A percentile compares a stretch with the other conserved stretches of the same genome.
These are phyloP conservation scores for Eupithecia inturbata DNA, from an alignment of 2,888 invertebrate species.

Conservation along the genomic window DNA sequence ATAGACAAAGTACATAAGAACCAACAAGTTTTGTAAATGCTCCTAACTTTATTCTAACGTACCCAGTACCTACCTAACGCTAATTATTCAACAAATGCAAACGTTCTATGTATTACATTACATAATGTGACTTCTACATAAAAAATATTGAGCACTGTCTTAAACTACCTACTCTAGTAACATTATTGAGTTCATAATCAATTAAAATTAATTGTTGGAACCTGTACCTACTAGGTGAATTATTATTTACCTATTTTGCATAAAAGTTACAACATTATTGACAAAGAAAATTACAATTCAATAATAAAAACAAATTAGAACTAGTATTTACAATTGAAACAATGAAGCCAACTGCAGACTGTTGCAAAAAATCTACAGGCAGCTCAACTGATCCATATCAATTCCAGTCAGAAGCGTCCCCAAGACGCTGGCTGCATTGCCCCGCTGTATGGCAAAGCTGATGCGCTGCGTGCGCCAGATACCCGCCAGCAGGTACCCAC, in stretches of 20 bases:
- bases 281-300: too few species aligned
- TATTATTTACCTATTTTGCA: background rate
- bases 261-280: too few species aligned
- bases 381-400: too few species aligned
- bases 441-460: too few species aligned
- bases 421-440: too few species aligned
- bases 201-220: background rate
- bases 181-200: constrained; percentile 1
- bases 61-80: background rate
- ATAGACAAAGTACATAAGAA: background rate
- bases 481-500: too few species aligned
- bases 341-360: too few species aligned
- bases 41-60: background rate
- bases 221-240: background rate
- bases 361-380: too few species aligned
- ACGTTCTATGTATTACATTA: background rate
- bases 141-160: constrained; percentile 33
- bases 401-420: too few species aligned
- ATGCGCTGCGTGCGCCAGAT: too few species aligned
- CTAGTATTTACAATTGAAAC: too few species aligned
- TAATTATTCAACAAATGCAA: constrained; percentile 7
- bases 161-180: constrained; percentile 3
- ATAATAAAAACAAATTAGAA: too few species aligned
- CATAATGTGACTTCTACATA: constrained; percentile 15
- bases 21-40: constrained; percentile 3